Percentiles rank a stretch among this genome's conserved stretches.
Evolutionary conservation across 1,140 invertebrate genomes (phyloP).

Genomic region (Oppia nitens): DNA sequence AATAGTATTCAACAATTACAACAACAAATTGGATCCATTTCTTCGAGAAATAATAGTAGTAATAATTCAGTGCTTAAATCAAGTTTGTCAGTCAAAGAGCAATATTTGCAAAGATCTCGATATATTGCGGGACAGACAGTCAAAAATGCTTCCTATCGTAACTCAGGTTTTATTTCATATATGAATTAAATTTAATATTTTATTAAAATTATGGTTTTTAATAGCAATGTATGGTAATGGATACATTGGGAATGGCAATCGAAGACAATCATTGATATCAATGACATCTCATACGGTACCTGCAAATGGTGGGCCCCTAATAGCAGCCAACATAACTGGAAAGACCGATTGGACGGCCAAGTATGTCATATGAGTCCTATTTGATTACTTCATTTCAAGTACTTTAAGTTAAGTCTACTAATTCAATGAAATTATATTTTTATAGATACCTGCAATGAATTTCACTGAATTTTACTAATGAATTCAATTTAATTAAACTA

Average conservation of each 20-base stretch:
- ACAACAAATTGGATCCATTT: slow-evolving; percentile 6
- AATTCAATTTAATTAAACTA: neutral
- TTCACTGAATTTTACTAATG: neutral
- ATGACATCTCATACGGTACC: slow-evolving; percentile 24
- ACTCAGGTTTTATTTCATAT: slow-evolving; percentile 1
- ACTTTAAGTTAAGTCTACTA: neutral
- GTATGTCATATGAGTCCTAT: slow-evolving; percentile 27
- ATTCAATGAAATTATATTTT: neutral
- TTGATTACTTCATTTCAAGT: neutral
- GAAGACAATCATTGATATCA: slow-evolving; percentile 20
- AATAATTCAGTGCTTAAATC: slow-evolving; percentile 8
- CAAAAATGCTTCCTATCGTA: slow-evolving; percentile 25
- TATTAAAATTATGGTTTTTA: too few species aligned
- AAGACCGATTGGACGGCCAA: slow-evolving; percentile 44
- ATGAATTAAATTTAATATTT: too few species aligned
- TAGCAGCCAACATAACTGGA: slow-evolving; percentile 15
- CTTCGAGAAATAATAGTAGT: neutral
- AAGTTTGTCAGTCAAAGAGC: slow-evolving; percentile 45
- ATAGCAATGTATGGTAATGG: neutral
- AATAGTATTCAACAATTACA: slow-evolving; percentile 11
- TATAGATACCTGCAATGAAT: neutral
- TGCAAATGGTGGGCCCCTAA: neutral
- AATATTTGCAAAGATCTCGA: slow-evolving; percentile 49
- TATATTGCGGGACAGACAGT: slow-evolving; percentile 44
- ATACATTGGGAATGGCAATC: slow-evolving; percentile 10